Evolutionary conservation across 2,888 invertebrate species (phyloP), one percentile per base, ranked within the genome.

Genomic region (Caenorhabditis imperialis): DNA sequence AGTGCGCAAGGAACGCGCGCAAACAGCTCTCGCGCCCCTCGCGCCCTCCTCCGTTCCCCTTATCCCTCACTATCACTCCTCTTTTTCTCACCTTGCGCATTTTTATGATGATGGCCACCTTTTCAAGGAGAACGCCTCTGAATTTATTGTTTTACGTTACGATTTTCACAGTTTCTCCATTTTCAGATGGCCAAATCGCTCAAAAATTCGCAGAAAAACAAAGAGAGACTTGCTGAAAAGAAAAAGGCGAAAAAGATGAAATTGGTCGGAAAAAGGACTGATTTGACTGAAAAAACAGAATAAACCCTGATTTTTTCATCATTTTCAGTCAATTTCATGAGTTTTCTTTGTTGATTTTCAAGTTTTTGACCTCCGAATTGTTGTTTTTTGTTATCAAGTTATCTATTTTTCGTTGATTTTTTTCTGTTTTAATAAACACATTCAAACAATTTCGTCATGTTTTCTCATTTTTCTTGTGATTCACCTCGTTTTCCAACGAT

Each of bases 101-200:
- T n/a, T n/a, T n/a, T n/a, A n/a, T n/a, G n/a, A n/a, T n/a, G n/a
- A n/a, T n/a, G n/a, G n/a, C n/a, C n/a, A n/a, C n/a, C n/a, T n/a
- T n/a, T n/a, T n/a, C n/a, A n/a, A n/a, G n/a, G n/a, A n/a, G n/a
- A n/a, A n/a, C n/a, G n/a, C n/a, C n/a, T n/a, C n/a, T n/a, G n/a
- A n/a, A n/a, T n/a, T n/a, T n/a, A n/a, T n/a, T n/a, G n/a, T n/a
- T n/a, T n/a, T n/a, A n/a, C n/a, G n/a, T n/a, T n/a, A n/a, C n/a
- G n/a, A n/a, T n/a, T n/a, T n/a, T n/a, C n/a, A n/a, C n/a, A n/a
- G n/a, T n/a, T n/a, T 30, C 30, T 7, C 30, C 6, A 30, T 23
- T 67, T 67, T 42, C 53, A 69, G 69, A 47, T 69, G 47, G 60
- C 51, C 20, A 69, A 69, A 10, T 54, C 69, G 40, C 25, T 69